Evolutionary conservation across 2,113 vertebrate species (phyloP).

Genomic region (Dendropsophus ebraccatus): DNA sequence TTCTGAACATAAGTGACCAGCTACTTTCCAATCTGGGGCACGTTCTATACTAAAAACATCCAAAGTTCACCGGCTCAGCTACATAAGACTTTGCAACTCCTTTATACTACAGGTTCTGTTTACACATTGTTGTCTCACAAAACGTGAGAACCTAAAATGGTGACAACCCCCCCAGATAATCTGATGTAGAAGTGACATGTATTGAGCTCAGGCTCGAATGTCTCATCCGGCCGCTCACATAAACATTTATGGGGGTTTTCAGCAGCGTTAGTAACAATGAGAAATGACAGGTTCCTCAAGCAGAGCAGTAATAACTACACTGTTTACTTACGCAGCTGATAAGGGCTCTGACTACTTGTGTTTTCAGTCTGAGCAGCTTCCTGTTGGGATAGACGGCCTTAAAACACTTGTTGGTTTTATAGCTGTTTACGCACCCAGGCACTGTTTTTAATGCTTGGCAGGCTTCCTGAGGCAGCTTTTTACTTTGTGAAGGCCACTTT

Average conservation of each 20-base stretch:
- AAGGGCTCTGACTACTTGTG: conserved; percentile 36
- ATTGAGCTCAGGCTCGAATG: background rate
- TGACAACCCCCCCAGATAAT: no score
- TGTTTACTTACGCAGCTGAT: conserved; percentile 37
- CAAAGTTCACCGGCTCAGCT: background rate
- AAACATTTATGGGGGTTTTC: background rate
- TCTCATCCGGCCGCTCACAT: background rate
- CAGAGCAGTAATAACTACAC: background rate
- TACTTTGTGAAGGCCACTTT: background rate
- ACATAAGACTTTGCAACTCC: no score
- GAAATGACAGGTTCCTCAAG: conserved; percentile 6
- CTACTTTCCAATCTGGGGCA: no score
- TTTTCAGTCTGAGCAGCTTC: conserved; percentile 51
- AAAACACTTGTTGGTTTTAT: conserved; percentile 15
- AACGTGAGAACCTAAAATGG: no score
- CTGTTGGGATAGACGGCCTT: conserved; percentile 37
- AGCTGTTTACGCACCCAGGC: conserved; percentile 14
- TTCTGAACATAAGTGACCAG: no score
- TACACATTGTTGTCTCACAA: background rate
- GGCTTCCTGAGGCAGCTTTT: background rate
- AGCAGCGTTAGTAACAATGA: background rate
- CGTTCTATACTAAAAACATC: background rate
- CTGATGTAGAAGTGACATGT: no score
- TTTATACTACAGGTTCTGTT: background rate
- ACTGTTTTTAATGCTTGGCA: background rate